These are phyloP conservation scores for Bursaphelenchus mucronatus DNA, from an alignment of 1,140 invertebrate genomes.

Conservation along the genomic window DNA sequence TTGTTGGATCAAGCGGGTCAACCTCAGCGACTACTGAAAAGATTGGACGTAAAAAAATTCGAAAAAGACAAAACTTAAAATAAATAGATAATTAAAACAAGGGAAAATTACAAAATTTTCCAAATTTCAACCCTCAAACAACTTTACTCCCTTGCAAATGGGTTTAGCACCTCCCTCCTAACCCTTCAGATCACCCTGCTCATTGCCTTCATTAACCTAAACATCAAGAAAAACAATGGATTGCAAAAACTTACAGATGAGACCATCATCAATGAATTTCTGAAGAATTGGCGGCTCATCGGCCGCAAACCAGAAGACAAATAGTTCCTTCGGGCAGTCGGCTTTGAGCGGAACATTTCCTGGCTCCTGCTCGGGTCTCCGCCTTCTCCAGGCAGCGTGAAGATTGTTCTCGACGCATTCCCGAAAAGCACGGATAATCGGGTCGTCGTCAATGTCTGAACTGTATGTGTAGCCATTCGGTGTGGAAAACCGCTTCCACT, in stretches of 20 bases:
- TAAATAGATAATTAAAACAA: conserved; percentile 17
- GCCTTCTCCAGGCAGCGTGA: conserved; percentile 39
- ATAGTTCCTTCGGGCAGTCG: conserved; percentile 41
- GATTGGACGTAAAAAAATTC: background rate
- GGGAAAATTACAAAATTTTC: conserved; percentile 6
- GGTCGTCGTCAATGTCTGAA: conserved; percentile 29
- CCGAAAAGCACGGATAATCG: conserved; percentile 38
- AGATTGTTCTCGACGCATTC: conserved; percentile 30
- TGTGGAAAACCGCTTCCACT: conserved; percentile 41
- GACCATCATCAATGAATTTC: conserved; percentile 10
- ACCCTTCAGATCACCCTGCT: background rate
- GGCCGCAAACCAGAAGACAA: conserved; percentile 44
- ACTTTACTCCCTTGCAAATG: background rate
- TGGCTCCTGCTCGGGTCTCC: conserved; percentile 15
- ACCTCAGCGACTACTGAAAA: conserved; percentile 3
- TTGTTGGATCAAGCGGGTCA: conserved; percentile 10
- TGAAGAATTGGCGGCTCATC: conserved; percentile 36
- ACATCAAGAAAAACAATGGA: conserved; percentile 5
- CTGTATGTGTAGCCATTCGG: conserved; percentile 8
- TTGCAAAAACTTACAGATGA: conserved; percentile 13
- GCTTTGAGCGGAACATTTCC: conserved; percentile 14
- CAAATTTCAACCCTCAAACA: background rate
- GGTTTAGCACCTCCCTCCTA: background rate
- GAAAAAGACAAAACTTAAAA: conserved; percentile 23
- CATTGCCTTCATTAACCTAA: conserved; percentile 18